Evolutionary conservation across 2,113 vertebrate species (phyloP).

Genomic region (Megalops atlanticus): DNA sequence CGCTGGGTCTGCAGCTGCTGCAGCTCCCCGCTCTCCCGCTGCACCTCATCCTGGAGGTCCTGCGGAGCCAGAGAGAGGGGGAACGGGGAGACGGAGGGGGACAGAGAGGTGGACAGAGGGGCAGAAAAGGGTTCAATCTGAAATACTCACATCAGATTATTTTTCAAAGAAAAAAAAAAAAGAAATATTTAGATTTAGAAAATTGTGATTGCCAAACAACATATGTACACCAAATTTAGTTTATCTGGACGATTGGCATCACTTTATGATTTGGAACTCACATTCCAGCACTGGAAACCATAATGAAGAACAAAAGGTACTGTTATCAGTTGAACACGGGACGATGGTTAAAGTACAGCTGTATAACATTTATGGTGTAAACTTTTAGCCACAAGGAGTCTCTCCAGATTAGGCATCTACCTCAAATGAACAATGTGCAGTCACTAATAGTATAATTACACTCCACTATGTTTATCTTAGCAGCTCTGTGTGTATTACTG

Average conservation of each 20-base stretch:
- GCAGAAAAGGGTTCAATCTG: too few relatives aligned
- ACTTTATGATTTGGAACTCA: too few relatives aligned
- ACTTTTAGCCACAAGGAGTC: neutral
- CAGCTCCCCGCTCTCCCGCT: conserved; percentile 81
- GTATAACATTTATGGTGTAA: neutral
- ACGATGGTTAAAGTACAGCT: neutral
- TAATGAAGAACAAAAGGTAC: neutral
- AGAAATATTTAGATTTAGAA: too few relatives aligned
- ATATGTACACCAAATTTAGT: too few relatives aligned
- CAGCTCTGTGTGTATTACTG: neutral
- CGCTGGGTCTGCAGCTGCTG: conserved; percentile 87
- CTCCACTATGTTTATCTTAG: too few relatives aligned
- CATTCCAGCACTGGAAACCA: too few relatives aligned
- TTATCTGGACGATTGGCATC: too few relatives aligned
- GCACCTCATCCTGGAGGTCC: conserved; percentile 95
- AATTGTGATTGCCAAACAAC: too few relatives aligned
- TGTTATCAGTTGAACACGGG: neutral
- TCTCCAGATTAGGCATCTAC: neutral
- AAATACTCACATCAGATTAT: too few relatives aligned
- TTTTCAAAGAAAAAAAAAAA: too few relatives aligned
- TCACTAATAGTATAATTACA: too few relatives aligned
- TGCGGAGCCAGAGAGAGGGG: conserved; percentile 44
- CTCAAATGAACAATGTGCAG: neutral
- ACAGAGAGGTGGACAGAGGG: too few relatives aligned
- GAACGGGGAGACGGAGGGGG: neutral